phyloP scores from a whole-genome alignment of 2,797 vertebrate genomes.

The Neoniphon sammara region DNA sequence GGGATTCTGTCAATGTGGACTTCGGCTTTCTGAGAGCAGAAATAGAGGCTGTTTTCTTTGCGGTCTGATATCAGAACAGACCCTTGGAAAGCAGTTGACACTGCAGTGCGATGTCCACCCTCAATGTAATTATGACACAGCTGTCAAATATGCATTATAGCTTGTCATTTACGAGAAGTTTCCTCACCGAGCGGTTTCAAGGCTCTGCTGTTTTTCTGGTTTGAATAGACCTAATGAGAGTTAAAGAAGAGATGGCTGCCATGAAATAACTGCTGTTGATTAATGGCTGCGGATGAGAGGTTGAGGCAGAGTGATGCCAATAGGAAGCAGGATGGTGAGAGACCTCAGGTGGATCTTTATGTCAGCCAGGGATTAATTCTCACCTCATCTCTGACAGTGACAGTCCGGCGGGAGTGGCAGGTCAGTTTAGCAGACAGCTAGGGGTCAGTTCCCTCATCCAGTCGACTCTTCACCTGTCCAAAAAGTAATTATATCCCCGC shows the following conservation, averaged over 20 bases:
- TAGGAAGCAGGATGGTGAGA: conserved; percentile 39
- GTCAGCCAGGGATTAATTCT: conserved; percentile 46
- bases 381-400: conserved; percentile 44
- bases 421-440: conserved; percentile 12
- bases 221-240: conserved; percentile 46
- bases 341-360: conserved; percentile 51
- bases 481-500: no score
- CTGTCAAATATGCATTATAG: conserved; percentile 23
- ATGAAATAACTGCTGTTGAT: conserved; percentile 52
- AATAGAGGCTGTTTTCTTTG: conserved; percentile 32
- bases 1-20: conserved; percentile 47
- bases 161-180: conserved; percentile 43
- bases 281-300: conserved; percentile 56
- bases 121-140: conserved; percentile 55
- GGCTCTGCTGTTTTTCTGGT: not conserved
- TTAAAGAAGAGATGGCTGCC: conserved; percentile 35
- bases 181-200: conserved; percentile 39
- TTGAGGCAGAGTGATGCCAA: conserved; percentile 20
- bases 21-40: conserved; percentile 44
- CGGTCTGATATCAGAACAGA: conserved; percentile 41
- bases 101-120: conserved; percentile 27
- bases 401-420: conserved; percentile 37
- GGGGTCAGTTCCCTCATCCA: conserved; percentile 12
- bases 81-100: conserved; percentile 36
- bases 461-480: no score